These are phyloP conservation scores for Hetaerina titia DNA, from an alignment of 2,888 invertebrate genomes.

Conservation along the genomic window DNA sequence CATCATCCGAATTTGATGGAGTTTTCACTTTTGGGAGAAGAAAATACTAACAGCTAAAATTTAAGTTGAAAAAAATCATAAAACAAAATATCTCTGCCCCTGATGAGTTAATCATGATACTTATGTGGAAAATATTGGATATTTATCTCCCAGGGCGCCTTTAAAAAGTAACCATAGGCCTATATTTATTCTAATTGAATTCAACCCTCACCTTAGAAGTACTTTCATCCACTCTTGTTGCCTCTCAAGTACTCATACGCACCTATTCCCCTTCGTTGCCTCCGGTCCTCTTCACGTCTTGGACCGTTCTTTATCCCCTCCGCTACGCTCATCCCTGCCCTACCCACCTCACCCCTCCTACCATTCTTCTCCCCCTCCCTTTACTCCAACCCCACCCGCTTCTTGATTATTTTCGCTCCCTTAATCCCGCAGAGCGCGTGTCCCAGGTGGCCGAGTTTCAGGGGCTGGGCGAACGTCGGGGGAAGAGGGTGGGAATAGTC, in stretches of 20 bases:
- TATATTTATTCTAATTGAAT: background rate
- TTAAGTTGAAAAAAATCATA: too few species aligned
- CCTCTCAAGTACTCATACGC: background rate
- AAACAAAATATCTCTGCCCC: too few species aligned
- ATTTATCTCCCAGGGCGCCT: too few species aligned
- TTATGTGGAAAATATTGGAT: too few species aligned
- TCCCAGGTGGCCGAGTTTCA: constrained; percentile 67
- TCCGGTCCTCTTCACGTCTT: background rate
- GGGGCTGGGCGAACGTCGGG: background rate
- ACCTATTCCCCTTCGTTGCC: background rate
- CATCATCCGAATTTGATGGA: too few species aligned
- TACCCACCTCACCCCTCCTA: background rate
- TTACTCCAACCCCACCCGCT: background rate
- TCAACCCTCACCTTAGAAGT: background rate
- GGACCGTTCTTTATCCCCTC: constrained; percentile 22
- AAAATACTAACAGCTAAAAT: too few species aligned
- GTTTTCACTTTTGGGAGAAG: too few species aligned
- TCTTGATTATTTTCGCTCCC: constrained; percentile 67
- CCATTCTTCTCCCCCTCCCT: background rate
- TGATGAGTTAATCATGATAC: too few species aligned
- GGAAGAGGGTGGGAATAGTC: constrained; percentile 66
- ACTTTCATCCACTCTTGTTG: background rate
- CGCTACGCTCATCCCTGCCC: background rate
- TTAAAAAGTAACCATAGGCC: too few species aligned
- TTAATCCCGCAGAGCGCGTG: constrained; percentile 64